Conservation (phyloP, 1,140 invertebrate genomes). For the Aphaenogaster floridana region DNA sequence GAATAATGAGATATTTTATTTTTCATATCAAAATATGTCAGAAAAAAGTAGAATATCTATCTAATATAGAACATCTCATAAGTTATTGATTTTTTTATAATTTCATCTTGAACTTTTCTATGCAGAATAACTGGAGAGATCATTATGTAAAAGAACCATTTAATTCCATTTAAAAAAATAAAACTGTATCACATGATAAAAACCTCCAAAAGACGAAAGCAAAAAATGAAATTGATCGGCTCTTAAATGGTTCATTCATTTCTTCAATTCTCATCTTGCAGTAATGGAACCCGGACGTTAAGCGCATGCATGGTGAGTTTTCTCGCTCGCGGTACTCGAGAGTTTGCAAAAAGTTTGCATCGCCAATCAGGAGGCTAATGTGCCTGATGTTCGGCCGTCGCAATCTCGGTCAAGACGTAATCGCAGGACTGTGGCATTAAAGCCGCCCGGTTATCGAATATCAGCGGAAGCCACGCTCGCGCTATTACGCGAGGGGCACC, state of each 20-base stretch:
- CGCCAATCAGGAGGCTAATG: neutral
- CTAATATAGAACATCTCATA: no score
- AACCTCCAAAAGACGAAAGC: no score
- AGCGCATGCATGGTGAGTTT: neutral
- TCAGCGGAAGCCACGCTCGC: conserved; percentile 34
- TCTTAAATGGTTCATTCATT: neutral
- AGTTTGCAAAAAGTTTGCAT: neutral
- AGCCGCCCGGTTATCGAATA: conserved; percentile 45
- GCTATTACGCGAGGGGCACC: conserved; percentile 33
- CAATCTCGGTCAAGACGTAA: conserved; percentile 39
- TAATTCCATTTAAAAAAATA: no score
- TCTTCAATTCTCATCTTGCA: neutral
- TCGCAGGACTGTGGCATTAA: conserved; percentile 14
- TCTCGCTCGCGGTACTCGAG: neutral
- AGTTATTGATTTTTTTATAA: no score
- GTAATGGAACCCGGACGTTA: neutral
- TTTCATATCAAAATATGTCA: no score
- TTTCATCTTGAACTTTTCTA: no score
- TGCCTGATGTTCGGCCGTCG: neutral
- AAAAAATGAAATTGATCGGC: neutral
- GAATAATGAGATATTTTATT: no score
- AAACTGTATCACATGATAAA: no score
- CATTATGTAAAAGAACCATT: no score
- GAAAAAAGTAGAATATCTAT: no score
- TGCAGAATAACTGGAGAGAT: no score